Conservation (phyloP, 2,888 invertebrate genomes). For the Drosophila helvetica region DNA sequence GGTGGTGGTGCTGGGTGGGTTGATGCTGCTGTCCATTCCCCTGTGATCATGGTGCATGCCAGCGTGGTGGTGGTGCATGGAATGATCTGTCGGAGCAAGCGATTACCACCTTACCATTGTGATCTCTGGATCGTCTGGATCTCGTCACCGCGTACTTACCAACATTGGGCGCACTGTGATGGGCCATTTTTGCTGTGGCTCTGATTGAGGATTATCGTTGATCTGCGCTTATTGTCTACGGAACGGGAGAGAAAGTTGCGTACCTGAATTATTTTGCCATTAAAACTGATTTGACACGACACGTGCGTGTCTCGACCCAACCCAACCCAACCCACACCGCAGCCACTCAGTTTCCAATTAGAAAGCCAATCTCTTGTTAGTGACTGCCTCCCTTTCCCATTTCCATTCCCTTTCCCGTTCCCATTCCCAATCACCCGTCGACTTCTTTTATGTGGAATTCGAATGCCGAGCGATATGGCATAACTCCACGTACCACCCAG, state of each 20-base stretch:
- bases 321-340: slow-evolving; percentile 11
- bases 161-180: slow-evolving; percentile 77
- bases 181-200: slow-evolving; percentile 71
- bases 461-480: slow-evolving; percentile 24
- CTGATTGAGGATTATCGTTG: not conserved
- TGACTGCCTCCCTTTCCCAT: slow-evolving; percentile 10
- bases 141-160: slow-evolving; percentile 66
- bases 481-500: slow-evolving; percentile 10
- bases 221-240: slow-evolving; percentile 35
- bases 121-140: not conserved
- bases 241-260: slow-evolving; percentile 29
- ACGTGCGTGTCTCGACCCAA: not conserved
- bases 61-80: slow-evolving; percentile 63
- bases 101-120: not conserved
- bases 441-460: slow-evolving; percentile 18
- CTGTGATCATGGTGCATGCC: slow-evolving; percentile 58
- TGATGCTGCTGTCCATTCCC: slow-evolving; percentile 18
- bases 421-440: not conserved
- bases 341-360: slow-evolving; percentile 26
- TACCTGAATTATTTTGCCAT: slow-evolving; percentile 25
- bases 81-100: slow-evolving; percentile 52
- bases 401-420: slow-evolving; percentile 11
- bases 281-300: slow-evolving; percentile 2
- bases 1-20: slow-evolving; percentile 43
- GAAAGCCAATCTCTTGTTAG: slow-evolving; percentile 27